These are phyloP conservation scores for Leucoraja ocellata DNA, from an alignment of 2,797 vertebrate genomes.

Conservation along the genomic window DNA sequence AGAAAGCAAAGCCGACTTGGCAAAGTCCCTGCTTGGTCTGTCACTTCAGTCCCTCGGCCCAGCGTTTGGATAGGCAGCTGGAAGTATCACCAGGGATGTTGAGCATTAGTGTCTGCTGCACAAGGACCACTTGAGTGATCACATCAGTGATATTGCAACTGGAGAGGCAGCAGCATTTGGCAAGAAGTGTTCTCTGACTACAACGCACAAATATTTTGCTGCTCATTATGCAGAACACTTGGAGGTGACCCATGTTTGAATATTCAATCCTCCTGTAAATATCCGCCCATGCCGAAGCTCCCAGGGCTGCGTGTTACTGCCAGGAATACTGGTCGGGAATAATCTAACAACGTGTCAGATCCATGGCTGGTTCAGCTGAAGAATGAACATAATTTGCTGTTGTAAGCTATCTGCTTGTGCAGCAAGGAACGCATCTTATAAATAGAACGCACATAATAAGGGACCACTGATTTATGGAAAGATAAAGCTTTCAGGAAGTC, in stretches of 20 bases:
- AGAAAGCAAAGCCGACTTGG: background rate
- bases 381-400: background rate
- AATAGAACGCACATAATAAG: background rate
- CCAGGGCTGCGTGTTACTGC: no score
- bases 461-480: slow-evolving; percentile 18
- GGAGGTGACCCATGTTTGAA: background rate
- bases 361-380: background rate
- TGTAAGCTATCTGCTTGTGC: background rate
- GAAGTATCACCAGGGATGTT: background rate
- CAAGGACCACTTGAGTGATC: background rate
- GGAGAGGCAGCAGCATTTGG: background rate
- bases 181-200: background rate
- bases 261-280: background rate
- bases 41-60: background rate
- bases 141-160: background rate
- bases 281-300: background rate
- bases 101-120: background rate
- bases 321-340: background rate
- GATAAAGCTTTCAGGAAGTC: background rate
- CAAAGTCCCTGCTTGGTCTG: background rate
- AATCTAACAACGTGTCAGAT: background rate
- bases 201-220: background rate
- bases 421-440: background rate
- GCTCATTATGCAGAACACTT: background rate
- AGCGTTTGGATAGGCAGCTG: background rate